Percentiles rank a stretch among this genome's conserved stretches.
Conservation (phyloP, 2,797 vertebrate species). For the Argentina silus region DNA sequence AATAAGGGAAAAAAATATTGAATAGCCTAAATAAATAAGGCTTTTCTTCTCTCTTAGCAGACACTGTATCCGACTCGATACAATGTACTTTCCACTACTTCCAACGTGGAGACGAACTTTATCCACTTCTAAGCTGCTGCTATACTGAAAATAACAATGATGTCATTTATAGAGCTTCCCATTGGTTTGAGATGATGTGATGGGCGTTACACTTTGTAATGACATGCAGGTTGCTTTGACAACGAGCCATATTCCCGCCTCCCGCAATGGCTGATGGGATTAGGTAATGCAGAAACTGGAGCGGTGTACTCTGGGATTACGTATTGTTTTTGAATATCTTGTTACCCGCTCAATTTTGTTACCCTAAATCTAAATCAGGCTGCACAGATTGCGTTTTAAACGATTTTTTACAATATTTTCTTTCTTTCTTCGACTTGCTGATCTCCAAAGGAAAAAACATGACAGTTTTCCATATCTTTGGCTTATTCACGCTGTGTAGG, state of each 20-base stretch:
- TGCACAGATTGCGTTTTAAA: conserved; percentile 6
- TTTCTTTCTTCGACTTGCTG: neutral
- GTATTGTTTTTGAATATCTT: conserved; percentile 92
- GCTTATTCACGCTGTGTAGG: no score
- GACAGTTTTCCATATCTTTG: neutral
- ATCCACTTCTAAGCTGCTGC: conserved; percentile 87
- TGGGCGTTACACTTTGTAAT: conserved; percentile 74
- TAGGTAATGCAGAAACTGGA: conserved; percentile 92
- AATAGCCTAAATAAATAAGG: conserved; percentile 17
- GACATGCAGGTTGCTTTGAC: conserved; percentile 84
- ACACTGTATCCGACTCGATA: conserved; percentile 47
- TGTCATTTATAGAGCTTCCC: conserved; percentile 85
- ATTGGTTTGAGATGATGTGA: conserved; percentile 80
- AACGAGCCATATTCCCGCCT: conserved; percentile 83
- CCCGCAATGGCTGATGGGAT: conserved; percentile 90
- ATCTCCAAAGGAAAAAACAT: neutral
- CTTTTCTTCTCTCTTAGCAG: conserved; percentile 22
- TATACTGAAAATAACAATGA: conserved; percentile 98
- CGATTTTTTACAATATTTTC: neutral
- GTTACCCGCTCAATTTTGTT: conserved; percentile 80
- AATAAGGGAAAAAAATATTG: neutral
- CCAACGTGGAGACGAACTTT: conserved; percentile 94
- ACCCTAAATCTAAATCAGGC: conserved; percentile 20
- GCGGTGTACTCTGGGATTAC: conserved; percentile 95
- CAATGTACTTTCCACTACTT: conserved; percentile 85